These are phyloP conservation scores for Malurus cyaneus DNA, from an alignment of 2,113 vertebrate genomes.

Conservation along the genomic window DNA sequence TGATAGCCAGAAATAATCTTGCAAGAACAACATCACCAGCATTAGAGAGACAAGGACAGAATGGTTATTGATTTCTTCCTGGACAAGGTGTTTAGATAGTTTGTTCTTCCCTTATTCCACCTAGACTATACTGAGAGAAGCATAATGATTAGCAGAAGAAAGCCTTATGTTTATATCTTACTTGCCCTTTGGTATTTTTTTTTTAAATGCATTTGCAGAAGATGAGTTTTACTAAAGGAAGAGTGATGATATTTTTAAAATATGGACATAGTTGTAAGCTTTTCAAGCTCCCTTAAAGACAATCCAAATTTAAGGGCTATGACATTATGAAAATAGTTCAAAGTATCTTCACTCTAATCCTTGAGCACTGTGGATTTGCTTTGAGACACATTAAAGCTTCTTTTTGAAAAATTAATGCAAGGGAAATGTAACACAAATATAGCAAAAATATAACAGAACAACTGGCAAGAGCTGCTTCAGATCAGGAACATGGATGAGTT, in stretches of 20 bases:
- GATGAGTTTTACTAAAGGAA: neutral
- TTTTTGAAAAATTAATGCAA: neutral
- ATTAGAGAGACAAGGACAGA: neutral
- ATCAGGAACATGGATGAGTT: neutral
- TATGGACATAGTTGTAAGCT: neutral
- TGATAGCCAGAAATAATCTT: neutral
- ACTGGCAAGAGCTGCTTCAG: neutral
- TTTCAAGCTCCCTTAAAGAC: neutral
- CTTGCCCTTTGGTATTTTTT: neutral
- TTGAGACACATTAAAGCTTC: neutral
- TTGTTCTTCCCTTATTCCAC: neutral
- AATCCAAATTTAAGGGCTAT: neutral
- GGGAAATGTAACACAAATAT: neutral
- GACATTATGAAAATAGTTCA: neutral
- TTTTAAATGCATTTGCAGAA: neutral
- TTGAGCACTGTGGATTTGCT: neutral
- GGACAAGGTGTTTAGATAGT: neutral
- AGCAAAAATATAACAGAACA: neutral
- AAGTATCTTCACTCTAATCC: neutral
- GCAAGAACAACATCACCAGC: neutral
- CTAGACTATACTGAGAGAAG: neutral
- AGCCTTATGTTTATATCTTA: neutral
- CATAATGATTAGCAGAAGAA: neutral
- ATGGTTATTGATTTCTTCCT: neutral
- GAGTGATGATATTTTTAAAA: neutral